Evolutionary conservation across 1,140 invertebrate species (phyloP), one percentile per base, ranked within the genome.

Genomic region (Temnothorax nylanderi): DNA sequence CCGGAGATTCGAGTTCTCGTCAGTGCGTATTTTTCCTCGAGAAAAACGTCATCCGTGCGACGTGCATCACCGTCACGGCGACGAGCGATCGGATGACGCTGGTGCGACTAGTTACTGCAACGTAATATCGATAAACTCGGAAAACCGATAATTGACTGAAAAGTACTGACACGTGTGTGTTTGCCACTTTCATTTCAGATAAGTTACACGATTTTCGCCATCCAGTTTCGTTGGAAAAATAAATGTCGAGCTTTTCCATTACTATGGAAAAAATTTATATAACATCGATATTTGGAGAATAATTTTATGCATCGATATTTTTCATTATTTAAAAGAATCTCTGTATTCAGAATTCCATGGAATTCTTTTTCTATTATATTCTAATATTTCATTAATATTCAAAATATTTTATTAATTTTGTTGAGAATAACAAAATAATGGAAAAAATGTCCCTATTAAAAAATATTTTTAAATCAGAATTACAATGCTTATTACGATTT

Each of bases 141-240:
- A 82, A 82, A 82, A 60, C 51, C 69, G 44, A 84, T 84, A 84
- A 84, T 84, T 74, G 69, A 84, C 54, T 84, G 80, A 84, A 84
- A 75, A 75, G 26, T 49, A 47, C 54, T 47, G 69, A 75, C 54
- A 84, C 54, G 54, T 69, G 65, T 47, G 13, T 69, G 41, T 60
- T 49, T 16, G 41, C 13, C 41, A 84, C 44, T 75, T 84, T 13
- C 37, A 81, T 81, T 62, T 26, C 21, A 62, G 18, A 34, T 75
- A 75, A 62, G 18, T 62, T 75, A 84, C 18, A 69, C 4, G n/a
- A 74, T 75, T 84, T 84, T 82, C 44, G 41, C 18, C 56, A 10
- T 8, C 7, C 8, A 49, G 47, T 37, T 75, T 72, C 47, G 7
- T 26, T n/a, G 34, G 1, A 69, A 26, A 54, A 37, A 37, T 80